A percentile compares a stretch with the other conserved stretches of the same genome.
Evolutionary conservation across 2,113 vertebrate genomes (phyloP).

Genomic region (Prinia subflava): DNA sequence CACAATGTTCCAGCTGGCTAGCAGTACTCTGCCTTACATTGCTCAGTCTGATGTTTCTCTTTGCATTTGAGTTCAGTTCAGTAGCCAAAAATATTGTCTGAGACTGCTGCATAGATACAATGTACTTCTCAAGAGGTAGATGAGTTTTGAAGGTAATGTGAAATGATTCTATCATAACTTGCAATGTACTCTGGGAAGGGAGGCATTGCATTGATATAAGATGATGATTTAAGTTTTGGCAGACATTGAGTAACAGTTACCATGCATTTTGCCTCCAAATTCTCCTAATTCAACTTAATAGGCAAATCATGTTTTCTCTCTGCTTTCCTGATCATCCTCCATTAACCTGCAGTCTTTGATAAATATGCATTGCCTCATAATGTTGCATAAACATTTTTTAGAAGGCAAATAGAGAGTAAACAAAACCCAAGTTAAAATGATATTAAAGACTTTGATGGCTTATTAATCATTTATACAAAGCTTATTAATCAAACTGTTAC

Average conservation of each 20-base stretch:
- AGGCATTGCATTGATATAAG: not conserved
- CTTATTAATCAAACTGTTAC: constrained; percentile 24
- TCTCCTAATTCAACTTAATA: constrained; percentile 29
- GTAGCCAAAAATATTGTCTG: not conserved
- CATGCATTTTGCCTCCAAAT: constrained; percentile 39
- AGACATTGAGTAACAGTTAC: constrained; percentile 6
- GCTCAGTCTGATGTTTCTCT: not conserved
- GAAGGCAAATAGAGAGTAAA: constrained; percentile 47
- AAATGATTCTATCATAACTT: constrained; percentile 1
- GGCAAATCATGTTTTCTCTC: constrained; percentile 35
- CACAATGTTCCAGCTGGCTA: not conserved
- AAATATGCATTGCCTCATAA: constrained; percentile 23
- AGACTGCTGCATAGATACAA: not conserved
- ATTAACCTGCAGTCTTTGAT: constrained; percentile 54
- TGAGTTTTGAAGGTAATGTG: not conserved
- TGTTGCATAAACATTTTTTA: constrained; percentile 59
- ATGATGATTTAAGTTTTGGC: constrained; percentile 41
- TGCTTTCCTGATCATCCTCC: constrained; percentile 30
- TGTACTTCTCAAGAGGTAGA: not conserved
- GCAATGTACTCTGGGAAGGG: not conserved
- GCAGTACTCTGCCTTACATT: not conserved
- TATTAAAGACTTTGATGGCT: constrained; percentile 28
- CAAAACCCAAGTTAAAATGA: constrained; percentile 23
- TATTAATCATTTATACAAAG: constrained; percentile 43
- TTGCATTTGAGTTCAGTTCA: not conserved